Base-by-base conservation (phyloP, 2,888 invertebrate genomes). In the Serripes groenlandicus region DNA sequence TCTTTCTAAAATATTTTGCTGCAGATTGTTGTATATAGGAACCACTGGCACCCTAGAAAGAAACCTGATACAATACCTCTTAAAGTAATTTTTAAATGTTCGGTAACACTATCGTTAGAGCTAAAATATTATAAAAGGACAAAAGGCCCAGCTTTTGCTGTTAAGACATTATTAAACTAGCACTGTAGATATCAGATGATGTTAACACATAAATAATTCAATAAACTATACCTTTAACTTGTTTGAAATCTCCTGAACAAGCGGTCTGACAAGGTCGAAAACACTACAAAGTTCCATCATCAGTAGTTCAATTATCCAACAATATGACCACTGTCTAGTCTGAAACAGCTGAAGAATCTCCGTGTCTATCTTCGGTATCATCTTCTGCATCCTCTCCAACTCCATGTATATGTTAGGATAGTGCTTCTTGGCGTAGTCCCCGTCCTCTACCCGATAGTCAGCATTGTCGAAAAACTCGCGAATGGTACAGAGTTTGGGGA, bases 391-490 rank as follows among this genome's bases (percentile, higher is more conserved):
- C 28, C 78, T 42, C 5, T 72, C 66, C 56, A 78, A 78, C 18
- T 52, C 71, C 49, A 81, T 37, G 4, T 49, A 28, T 21, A 69
- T 73, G 30, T 23, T n/a, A 21, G n/a, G 34, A 56, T 77, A 81
- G 49, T 74, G n/a, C 28, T 74, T 54, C 28, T 56, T 69, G 23
- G 69, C 69, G 54, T 69, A 76, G 5, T 56, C 56, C 28, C 49
- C 30, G 23, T 77, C 70, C 35, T 23, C 21, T n/a, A 84, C 68
- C 28, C 23, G n/a, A n/a, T 77, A 77, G 0, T 68, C 68, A 3
- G 72, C 26, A 42, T 78, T 73, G 49, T 79, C n/a, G 7, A 84
- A 37, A 54, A 80, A 84, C 2, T 70, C 58, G 62, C 66, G 62
- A 7, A 80, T n/a, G n/a, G 26, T 54, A 18, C 54, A 58, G 9